A percentile compares a stretch with the other conserved stretches of the same genome.
Evolutionary conservation across 2,888 invertebrate genomes (phyloP).

Genomic region (Teleiodes luculella): DNA sequence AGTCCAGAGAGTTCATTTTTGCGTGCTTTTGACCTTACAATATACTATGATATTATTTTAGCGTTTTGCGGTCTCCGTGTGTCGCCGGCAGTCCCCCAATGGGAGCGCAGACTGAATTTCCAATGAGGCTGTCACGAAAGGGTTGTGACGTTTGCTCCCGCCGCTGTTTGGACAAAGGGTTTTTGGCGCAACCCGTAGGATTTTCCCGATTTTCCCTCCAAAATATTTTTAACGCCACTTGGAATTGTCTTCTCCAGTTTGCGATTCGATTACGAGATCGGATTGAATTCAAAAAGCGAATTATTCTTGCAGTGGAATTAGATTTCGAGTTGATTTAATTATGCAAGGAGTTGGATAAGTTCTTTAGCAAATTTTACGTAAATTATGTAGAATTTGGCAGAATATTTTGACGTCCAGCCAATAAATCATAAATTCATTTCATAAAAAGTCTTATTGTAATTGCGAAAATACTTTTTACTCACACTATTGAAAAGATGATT

Average conservation of each 20-base stretch:
- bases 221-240: conserved; percentile 29
- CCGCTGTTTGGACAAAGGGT: conserved; percentile 70
- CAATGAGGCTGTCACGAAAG: conserved; percentile 67
- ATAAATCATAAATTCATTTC: background rate
- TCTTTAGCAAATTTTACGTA: background rate
- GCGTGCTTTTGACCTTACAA: no score
- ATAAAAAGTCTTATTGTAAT: no score
- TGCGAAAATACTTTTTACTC: no score
- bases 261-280: conserved; percentile 64
- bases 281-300: conserved; percentile 39
- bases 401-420: background rate
- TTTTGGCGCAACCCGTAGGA: conserved; percentile 37
- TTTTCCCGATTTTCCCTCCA: conserved; percentile 37
- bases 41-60: background rate
- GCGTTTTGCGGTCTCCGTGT: conserved; percentile 32
- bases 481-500: no score
- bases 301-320: conserved; percentile 26
- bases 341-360: conserved; percentile 4
- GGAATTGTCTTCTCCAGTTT: conserved; percentile 38
- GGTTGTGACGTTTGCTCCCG: conserved; percentile 65
- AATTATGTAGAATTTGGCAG: background rate
- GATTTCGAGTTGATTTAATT: conserved; percentile 15
- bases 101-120: conserved; percentile 50
- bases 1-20: no score
- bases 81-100: background rate